Evolutionary conservation across 2,797 vertebrate genomes (phyloP).

Genomic region (Rhabdophis nuchalis): DNA sequence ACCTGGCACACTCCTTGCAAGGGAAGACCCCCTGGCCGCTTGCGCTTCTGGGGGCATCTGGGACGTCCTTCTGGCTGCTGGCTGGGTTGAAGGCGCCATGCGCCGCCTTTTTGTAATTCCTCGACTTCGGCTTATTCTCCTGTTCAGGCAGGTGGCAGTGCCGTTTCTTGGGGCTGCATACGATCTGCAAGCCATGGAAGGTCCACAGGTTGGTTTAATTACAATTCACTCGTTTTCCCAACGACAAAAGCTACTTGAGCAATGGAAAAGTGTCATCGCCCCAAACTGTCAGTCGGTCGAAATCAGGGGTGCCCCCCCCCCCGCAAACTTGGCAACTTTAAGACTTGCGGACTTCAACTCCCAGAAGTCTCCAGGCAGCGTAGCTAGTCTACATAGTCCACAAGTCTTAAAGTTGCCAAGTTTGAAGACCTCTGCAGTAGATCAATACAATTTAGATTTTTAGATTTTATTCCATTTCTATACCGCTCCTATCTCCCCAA

Average conservation of each 20-base stretch:
- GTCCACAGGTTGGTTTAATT: not conserved
- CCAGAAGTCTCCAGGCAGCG: too few relatives aligned
- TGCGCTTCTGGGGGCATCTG: not conserved
- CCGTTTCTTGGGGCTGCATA: conserved; percentile 53
- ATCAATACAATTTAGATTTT: too few relatives aligned
- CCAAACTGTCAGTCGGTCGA: not conserved
- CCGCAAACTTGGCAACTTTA: too few relatives aligned
- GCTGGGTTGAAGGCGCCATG: conserved; percentile 14
- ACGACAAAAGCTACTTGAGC: not conserved
- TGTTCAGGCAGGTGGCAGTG: conserved; percentile 50
- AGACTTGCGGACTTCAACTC: too few relatives aligned
- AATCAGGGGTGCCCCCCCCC: too few relatives aligned
- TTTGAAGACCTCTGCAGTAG: too few relatives aligned
- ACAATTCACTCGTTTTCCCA: not conserved
- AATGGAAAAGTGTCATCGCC: not conserved
- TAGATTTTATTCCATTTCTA: too few relatives aligned
- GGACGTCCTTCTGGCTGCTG: conserved; percentile 26
- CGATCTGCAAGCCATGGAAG: conserved; percentile 2
- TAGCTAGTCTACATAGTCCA: too few relatives aligned
- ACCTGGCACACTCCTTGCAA: conserved; percentile 69
- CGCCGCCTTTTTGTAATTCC: conserved; percentile 42
- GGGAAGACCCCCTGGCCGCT: conserved; percentile 49
- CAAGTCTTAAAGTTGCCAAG: too few relatives aligned
- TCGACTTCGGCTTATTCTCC: conserved; percentile 55
- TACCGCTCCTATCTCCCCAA: too few relatives aligned